phyloP scores from a whole-genome alignment of 2,797 vertebrate genomes.

The Ibycter americanus region DNA sequence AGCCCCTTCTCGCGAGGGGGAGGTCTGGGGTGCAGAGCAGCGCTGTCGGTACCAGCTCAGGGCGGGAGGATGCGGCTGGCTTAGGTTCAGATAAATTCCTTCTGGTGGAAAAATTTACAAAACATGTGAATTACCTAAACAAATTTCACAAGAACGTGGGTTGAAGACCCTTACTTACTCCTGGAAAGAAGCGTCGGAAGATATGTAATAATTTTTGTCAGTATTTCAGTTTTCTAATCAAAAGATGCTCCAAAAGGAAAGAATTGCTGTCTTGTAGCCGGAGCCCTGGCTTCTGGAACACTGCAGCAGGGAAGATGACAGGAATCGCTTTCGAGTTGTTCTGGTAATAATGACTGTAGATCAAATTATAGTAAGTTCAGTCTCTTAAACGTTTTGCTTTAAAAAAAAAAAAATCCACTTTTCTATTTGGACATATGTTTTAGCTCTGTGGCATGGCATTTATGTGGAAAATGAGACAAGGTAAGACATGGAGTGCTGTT shows the following conservation, averaged over 20 bases:
- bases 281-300: not conserved
- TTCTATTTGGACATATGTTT: not conserved
- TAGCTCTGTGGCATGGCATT: slow-evolving; percentile 9
- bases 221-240: not conserved
- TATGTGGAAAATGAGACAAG: slow-evolving; percentile 39
- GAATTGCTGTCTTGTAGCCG: not conserved
- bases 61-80: not conserved
- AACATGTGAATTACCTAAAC: not conserved
- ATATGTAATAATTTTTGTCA: not conserved
- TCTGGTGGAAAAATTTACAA: not conserved
- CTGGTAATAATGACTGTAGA: slow-evolving; percentile 36
- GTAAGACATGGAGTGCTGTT: slow-evolving; percentile 48
- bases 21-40: not conserved
- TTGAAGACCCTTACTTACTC: not conserved
- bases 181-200: not conserved
- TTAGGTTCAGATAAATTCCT: not conserved
- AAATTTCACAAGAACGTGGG: not conserved
- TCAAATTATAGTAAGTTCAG: slow-evolving; percentile 40
- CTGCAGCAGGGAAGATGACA: not conserved
- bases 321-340: slow-evolving; percentile 41
- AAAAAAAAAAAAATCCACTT: not conserved
- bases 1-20: rapidly evolving
- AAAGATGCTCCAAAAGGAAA: not conserved
- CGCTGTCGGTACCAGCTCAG: not conserved
- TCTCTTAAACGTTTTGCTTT: not conserved